Evolutionary conservation across 2,797 vertebrate genomes (phyloP).

Genomic region (Melanotaenia maccullochi): DNA sequence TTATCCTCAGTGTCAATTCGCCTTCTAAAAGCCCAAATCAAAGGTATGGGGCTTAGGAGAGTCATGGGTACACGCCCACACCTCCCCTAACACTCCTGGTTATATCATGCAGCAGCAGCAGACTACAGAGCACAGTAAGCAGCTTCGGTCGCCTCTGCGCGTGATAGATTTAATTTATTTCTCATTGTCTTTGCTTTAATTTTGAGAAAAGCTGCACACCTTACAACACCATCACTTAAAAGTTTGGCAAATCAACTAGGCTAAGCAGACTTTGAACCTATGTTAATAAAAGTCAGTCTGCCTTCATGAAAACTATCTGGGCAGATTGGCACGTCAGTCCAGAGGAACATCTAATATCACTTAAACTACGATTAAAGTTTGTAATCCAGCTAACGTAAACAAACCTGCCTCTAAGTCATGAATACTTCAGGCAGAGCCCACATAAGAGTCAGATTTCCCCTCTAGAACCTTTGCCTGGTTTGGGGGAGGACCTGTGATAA

Average conservation of each 20-base stretch:
- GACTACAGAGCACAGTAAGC: not conserved
- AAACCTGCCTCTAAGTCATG: not conserved
- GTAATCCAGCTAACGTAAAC: not conserved
- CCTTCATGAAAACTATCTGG: not conserved
- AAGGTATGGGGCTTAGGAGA: conserved; percentile 30
- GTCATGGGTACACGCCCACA: conserved; percentile 47
- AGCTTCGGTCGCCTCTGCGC: too few species aligned
- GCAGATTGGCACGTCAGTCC: not conserved
- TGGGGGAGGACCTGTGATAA: not conserved
- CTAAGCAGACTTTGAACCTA: not conserved
- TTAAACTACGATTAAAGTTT: not conserved
- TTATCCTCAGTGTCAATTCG: conserved; percentile 25
- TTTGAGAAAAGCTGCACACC: not conserved
- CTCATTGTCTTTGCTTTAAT: not conserved
- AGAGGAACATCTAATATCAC: not conserved
- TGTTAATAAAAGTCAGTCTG: not conserved
- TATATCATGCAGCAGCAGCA: conserved; percentile 7
- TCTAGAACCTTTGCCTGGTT: not conserved
- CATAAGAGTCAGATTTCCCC: not conserved
- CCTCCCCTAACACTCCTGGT: conserved; percentile 11
- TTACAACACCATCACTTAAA: not conserved
- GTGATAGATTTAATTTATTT: not conserved
- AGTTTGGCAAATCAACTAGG: not conserved
- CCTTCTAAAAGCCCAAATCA: conserved; percentile 23
- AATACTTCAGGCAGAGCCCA: not conserved